Evolutionary conservation across 2,888 invertebrate species (phyloP), one percentile per base, ranked within the genome.

Genomic region (Cosmorhoe ocellata): DNA sequence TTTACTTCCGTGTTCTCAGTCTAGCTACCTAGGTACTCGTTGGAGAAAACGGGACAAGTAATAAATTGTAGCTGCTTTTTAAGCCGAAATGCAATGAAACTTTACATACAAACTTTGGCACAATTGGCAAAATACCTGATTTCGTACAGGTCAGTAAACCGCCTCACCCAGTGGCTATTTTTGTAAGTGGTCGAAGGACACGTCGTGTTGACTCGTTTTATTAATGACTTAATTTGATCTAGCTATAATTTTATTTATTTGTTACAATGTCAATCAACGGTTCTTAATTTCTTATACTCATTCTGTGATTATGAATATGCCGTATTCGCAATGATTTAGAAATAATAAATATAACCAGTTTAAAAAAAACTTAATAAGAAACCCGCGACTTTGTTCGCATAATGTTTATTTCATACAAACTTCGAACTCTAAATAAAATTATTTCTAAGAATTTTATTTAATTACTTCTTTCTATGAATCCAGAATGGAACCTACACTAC

Each of bases 1-100:
- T 62, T n/a, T 63, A 74, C 72, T 67, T 72, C 49, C 54, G 62
- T 63, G 61, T 68, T 37, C 30, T 12, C 42, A 32, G 14, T 22
- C 26, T 7, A 18, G 18, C 18, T 18, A 18, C 2, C 18, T 18
- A 3, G 18, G 18, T 18, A 18, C 18, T n/a, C n/a, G n/a, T n/a
- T n/a, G n/a, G n/a, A n/a, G n/a, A n/a, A n/a, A n/a, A n/a, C n/a
- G n/a, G n/a, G n/a, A n/a, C n/a, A n/a, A n/a, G n/a, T n/a, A n/a
- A n/a, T n/a, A n/a, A n/a, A n/a, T n/a, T n/a, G n/a, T n/a, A n/a
- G n/a, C n/a, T n/a, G n/a, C n/a, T n/a, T n/a, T n/a, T 18, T 18
- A 18, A 18, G 5, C 18, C 18, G 18, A 18, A 18, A 18, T 5
- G 18, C 18, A 18, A 18, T 18, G n/a, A n/a, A n/a, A n/a, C n/a